Base-by-base conservation (phyloP, 2,113 vertebrate species). In the Monarcha castaneiventris region DNA sequence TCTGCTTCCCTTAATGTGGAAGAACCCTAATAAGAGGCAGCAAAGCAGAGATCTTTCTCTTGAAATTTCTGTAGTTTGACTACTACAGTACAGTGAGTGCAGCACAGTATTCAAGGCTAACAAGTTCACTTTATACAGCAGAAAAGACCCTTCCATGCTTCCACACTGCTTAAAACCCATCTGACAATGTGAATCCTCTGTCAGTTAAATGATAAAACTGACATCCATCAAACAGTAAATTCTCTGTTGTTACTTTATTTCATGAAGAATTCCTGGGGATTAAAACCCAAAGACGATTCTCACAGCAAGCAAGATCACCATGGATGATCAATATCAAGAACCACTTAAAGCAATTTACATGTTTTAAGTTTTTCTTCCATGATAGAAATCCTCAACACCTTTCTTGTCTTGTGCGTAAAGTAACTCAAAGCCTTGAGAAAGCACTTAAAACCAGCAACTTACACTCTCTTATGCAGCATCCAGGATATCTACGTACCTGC, bases 371-470 rank as follows among this genome's bases (percentile, higher is more conserved):
- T 84, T 89, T 81, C 64, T 95, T 87, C 86, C 56, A 63, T 67
- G 83, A 97, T 90, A 91, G 92, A 95, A 96, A 90, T 61, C 39
- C 52, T 77, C 13, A 93, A 84, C 27, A 71, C 33, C 72, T 66
- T 92, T 95, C 93, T 96, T 86, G 75, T 77, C 92, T 74, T 80
- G 35, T 43, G 68, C 35, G 69, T 44, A 89, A 93, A 94, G 80
- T 71, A 93, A 86, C 86, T 91, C 89, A 95, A 96, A 97, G 91
- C 86, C 89, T 90, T 84, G 73, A 95, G 80, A 93, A 94, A 90
- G 80, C 85, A 85, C 68, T 87, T 94, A 82, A 1, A 87, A 84
- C 66, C 81, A 87, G 85, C 79, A 88, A 90, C 91, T 77, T 78
- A 64, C 6, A 8, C 73, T 87, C 91, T 84, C 64, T 88, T 59